Base-by-base conservation (phyloP, 2,797 vertebrate genomes). In the Podarcis siculus region DNA sequence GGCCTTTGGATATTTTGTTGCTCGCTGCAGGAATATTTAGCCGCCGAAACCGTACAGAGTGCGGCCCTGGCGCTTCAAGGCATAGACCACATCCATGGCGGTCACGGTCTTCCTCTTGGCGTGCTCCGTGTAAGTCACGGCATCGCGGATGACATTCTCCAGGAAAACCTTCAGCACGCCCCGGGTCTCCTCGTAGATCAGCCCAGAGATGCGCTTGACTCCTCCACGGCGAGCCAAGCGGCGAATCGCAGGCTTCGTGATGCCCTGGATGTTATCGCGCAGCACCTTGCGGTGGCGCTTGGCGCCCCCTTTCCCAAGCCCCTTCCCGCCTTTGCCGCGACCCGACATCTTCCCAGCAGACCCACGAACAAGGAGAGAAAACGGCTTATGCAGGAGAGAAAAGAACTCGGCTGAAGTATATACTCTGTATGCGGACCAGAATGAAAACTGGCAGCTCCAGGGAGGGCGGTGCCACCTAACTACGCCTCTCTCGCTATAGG, bases 91-190 rank as follows among this genome's bases (percentile, higher is more conserved):
- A 0, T 89, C 87, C 87, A 89, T 89, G 10, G 87, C 87, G 0
- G 87, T 89, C 12, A 89, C 87, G 0, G 87, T 89, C 87, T 89
- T 89, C 7, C 87, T 75, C 77, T 89, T 89, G 27, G 87, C 87
- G 9, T 89, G 87, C 69, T 89, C 87, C 25, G 87, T 89, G 58
- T 89, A 89, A 3, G 87, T 89, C 30, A 89, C 87, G 2, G 87
- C 87, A 10, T 89, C 87, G 0, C 87, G 37, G 35, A 89, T 89
- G 1, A 89, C 87, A 2, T 89, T 89, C 32, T 89, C 87, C 25
- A 89, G 83, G 32, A 89, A 89, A 0, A 89, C 87, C 23, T 89
- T 89, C 58, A 89, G 78, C n/a, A 89, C 87, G 0, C 87, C 87
- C 0, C 87, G 87, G 0, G 87, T 89, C 30, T 89, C 87, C 37